Evolutionary conservation across 2,888 invertebrate species (phyloP).

Genomic region (Drosophila buzzatii): DNA sequence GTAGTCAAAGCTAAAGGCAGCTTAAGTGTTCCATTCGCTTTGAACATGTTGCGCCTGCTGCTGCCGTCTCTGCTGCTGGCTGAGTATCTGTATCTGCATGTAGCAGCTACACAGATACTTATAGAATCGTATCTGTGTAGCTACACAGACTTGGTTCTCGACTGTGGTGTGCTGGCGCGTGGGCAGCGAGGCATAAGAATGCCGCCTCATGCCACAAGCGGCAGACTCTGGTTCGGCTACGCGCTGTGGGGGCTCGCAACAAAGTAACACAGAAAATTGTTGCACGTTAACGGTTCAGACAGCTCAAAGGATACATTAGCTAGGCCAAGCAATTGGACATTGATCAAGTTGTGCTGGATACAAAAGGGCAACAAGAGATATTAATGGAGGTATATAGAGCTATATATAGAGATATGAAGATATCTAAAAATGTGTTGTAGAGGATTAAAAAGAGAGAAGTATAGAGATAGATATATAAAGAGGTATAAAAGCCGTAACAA

Average conservation of each 20-base stretch:
- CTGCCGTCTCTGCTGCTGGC: conserved; percentile 4
- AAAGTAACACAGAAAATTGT: conserved; percentile 38
- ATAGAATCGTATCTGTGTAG: conserved; percentile 12
- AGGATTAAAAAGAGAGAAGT: too few relatives aligned
- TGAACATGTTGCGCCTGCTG: conserved; percentile 72
- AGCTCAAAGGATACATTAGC: conserved; percentile 18
- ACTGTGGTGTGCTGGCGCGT: conserved; percentile 48
- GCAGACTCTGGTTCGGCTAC: conserved; percentile 8
- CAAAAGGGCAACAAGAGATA: too few relatives aligned
- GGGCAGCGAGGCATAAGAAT: conserved; percentile 62
- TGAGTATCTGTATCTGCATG: conserved; percentile 25
- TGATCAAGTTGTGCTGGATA: not conserved
- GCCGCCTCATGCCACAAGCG: conserved; percentile 41
- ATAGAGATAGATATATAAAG: not conserved
- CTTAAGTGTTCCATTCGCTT: conserved; percentile 66
- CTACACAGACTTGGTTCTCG: not conserved
- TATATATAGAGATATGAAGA: not conserved
- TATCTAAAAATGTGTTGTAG: too few relatives aligned
- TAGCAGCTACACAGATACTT: conserved; percentile 24
- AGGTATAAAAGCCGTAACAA: not conserved
- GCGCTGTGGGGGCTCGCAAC: conserved; percentile 22
- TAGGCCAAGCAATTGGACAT: not conserved
- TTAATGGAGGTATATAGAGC: too few relatives aligned
- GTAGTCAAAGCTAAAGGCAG: conserved; percentile 48
- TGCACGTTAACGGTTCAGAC: conserved; percentile 28